Conservation (phyloP, 2,113 vertebrate genomes). For the Romanogobio albipinnatus region DNA sequence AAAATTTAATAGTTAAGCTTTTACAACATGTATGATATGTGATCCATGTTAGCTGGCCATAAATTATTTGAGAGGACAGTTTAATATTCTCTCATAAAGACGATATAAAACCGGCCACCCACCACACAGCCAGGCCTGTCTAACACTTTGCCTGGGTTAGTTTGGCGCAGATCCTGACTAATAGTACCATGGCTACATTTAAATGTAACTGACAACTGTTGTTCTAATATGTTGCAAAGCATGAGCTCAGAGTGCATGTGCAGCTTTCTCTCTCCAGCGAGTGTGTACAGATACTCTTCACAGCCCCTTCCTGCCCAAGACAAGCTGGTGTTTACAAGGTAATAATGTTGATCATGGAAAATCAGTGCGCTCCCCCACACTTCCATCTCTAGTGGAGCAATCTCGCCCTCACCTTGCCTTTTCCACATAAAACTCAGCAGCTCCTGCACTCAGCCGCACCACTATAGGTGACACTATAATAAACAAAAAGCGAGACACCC, state of each 20-base stretch:
- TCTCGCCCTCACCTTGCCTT: constrained; percentile 49
- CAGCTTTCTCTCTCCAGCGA: constrained; percentile 30
- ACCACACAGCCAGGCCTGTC: neutral
- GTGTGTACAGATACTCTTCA: constrained; percentile 28
- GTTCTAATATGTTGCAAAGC: neutral
- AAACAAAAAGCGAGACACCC: neutral
- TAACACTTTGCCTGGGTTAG: constrained; percentile 9
- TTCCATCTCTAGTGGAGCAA: constrained; percentile 41
- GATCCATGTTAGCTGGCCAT: constrained; percentile 14
- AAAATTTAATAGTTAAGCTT: constrained; percentile 31
- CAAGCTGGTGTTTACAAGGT: constrained; percentile 57
- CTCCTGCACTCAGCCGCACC: constrained; percentile 1
- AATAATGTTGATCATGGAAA: constrained; percentile 60
- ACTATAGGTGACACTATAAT: constrained; percentile 35
- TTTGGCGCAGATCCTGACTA: constrained; percentile 20
- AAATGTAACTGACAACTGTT: neutral
- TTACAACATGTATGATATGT: constrained; percentile 33
- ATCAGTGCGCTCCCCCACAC: constrained; percentile 45
- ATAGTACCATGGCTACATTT: constrained; percentile 5
- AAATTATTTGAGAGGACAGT: constrained; percentile 32
- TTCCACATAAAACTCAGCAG: constrained; percentile 52
- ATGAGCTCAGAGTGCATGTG: constrained; percentile 11
- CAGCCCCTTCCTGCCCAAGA: constrained; percentile 31
- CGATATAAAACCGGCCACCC: constrained; percentile 22
- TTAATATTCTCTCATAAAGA: constrained; percentile 43